A percentile compares a stretch with the other conserved stretches of the same genome.
phyloP scores from a whole-genome alignment of 1,140 invertebrate species.

The Microplitis demolitor region DNA sequence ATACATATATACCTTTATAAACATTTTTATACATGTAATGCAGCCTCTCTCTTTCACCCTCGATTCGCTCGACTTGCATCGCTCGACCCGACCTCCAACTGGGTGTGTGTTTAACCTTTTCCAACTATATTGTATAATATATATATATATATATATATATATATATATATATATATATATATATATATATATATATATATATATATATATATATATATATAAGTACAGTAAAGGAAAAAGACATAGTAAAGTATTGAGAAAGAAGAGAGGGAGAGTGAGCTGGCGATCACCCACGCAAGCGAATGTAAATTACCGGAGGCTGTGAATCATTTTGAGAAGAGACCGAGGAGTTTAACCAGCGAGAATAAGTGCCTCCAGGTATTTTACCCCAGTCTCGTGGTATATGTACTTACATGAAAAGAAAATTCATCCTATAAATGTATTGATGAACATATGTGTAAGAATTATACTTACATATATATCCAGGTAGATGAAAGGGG shows the following conservation, averaged over 20 bases:
- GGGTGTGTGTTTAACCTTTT: constrained; percentile 61
- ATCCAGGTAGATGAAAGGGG: neutral
- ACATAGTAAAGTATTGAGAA: constrained; percentile 34
- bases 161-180: neutral
- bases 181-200: neutral
- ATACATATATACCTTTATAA: neutral
- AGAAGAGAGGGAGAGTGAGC: constrained; percentile 39
- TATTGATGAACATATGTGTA: constrained; percentile 6
- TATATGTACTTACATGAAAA: constrained; percentile 30
- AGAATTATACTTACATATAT: neutral
- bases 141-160: neutral
- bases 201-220: neutral
- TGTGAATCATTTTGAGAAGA: constrained; percentile 60
- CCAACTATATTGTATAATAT: constrained; percentile 19
- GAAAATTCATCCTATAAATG: constrained; percentile 3
- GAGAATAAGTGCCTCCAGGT: constrained; percentile 35
- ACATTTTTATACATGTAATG: neutral
- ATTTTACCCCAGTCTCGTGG: constrained; percentile 31
- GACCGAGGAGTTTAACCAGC: constrained; percentile 35
- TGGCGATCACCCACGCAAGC: constrained; percentile 60
- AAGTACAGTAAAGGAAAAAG: constrained; percentile 12
- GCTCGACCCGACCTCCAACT: constrained; percentile 45
- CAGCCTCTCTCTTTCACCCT: constrained; percentile 7
- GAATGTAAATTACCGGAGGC: constrained; percentile 60
- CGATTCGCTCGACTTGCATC: constrained; percentile 17